Evolutionary conservation across 2,888 invertebrate species (phyloP), one percentile per base, ranked within the genome.

Genomic region (Lycocerus yunnanus): DNA sequence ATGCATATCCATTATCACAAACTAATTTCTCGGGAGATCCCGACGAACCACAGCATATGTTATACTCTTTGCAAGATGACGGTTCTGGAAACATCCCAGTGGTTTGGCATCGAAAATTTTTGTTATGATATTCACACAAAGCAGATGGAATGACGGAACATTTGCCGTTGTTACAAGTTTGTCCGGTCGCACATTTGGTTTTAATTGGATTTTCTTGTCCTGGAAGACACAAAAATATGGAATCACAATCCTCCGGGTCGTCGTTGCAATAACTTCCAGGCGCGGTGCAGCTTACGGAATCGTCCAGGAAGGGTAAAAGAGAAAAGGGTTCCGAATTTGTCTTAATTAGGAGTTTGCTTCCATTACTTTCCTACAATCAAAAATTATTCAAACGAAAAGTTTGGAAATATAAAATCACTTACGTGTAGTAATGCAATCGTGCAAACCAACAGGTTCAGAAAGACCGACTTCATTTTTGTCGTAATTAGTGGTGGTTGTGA

Each of bases 11-110:
- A 6, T 21, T 10, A 0, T 24, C 15, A 9, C 70, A 70, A 0
- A n/a, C 3, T 13, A 43, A 43, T 43, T n/a, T n/a, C n/a, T 5
- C 0, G 3, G 63, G 1, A 14, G 13, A 16, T 0, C n/a, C 8
- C 58, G 15, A 13, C 60, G 13, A n/a, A 58, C 61, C 66, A 9
- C 68, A 67, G 15, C 76, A 76, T 1, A 74, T 65, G 43, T 76
- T 66, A 61, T 69, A 76, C 16, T 24, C 60, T 16, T 21, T 15
- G 16, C 76, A 76, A 58, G 71, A 21, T 0, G 20, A 24, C 3
- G 73, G 74, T 66, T 76, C 71, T 6, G 76, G 76, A 58, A 58
- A 74, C 15, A 76, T 58, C 16, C 76, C 76, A 15, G 67, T 43
- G 13, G 15, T n/a, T 15, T 15, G 66, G 16, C 73, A 72, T 13